phyloP scores from a whole-genome alignment of 2,797 vertebrate species.

The Trachops cirrhosus region DNA sequence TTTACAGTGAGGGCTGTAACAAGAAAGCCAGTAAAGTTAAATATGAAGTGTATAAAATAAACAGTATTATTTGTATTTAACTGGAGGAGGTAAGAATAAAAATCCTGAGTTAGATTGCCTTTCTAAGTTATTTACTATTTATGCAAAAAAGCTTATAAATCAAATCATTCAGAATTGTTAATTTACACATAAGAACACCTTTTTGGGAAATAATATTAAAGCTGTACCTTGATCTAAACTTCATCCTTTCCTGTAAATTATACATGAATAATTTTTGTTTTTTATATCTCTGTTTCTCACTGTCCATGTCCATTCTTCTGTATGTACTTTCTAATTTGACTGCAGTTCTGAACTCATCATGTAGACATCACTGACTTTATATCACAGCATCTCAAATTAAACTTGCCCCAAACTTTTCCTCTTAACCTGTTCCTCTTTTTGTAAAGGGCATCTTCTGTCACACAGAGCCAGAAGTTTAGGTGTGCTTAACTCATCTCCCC shows the following conservation, averaged over 20 bases:
- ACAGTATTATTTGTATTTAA: slow-evolving; percentile 68
- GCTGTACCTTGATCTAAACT: neutral
- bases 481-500: neutral
- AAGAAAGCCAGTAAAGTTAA: slow-evolving; percentile 53
- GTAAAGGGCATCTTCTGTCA: neutral
- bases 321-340: neutral
- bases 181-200: neutral
- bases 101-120: neutral
- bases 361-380: neutral
- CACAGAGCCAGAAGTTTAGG: neutral
- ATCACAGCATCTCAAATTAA: neutral
- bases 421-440: neutral
- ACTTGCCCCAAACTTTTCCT: neutral
- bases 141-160: neutral
- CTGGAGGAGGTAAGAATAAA: slow-evolving; percentile 59
- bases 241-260: neutral
- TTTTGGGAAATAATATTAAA: neutral
- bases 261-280: neutral
- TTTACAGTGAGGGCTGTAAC: slow-evolving; percentile 58
- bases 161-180: slow-evolving; percentile 10
- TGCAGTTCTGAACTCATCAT: neutral
- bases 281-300: neutral
- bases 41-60: slow-evolving; percentile 48
- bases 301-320: neutral
- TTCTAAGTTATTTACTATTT: neutral